These are phyloP conservation scores for Aproaerema taeniolella DNA, from an alignment of 2,888 invertebrate species.

Conservation along the genomic window DNA sequence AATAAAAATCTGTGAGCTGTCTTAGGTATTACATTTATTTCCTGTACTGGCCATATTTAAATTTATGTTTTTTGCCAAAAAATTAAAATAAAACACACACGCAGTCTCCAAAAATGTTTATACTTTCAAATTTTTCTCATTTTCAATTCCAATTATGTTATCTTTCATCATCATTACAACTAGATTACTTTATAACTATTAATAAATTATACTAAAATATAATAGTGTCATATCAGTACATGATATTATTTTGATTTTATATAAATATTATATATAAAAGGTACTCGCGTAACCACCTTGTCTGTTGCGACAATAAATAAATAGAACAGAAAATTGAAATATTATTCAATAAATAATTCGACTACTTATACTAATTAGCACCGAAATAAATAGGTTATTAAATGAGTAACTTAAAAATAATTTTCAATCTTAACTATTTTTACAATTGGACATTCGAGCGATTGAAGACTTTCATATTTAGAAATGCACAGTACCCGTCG, in stretches of 20 bases:
- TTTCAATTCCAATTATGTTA: constrained; percentile 27
- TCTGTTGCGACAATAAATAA: constrained; percentile 37
- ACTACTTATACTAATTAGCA: constrained; percentile 51
- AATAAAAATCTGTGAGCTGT: no score
- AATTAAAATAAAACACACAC: constrained; percentile 25
- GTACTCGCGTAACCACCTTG: constrained; percentile 74
- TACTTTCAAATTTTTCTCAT: constrained; percentile 19
- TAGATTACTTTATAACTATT: constrained; percentile 8
- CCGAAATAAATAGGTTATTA: constrained; percentile 38
- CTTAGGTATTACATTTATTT: not conserved
- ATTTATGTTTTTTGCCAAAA: not conserved
- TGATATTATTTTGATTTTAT: constrained; percentile 32
- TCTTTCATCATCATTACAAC: constrained; percentile 28
- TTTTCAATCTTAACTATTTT: constrained; percentile 43
- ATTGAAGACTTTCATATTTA: constrained; percentile 26
- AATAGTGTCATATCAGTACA: constrained; percentile 25
- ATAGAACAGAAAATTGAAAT: constrained; percentile 25
- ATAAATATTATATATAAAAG: constrained; percentile 48
- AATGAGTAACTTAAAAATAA: constrained; percentile 28
- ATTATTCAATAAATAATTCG: constrained; percentile 26
- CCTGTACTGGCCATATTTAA: not conserved
- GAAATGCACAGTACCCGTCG: constrained; percentile 76
- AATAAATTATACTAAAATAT: constrained; percentile 21
- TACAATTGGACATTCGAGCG: constrained; percentile 69
- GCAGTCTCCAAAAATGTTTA: constrained; percentile 20